Evolutionary conservation across 2,888 invertebrate species (phyloP).

Genomic region (Drosophila helvetica): DNA sequence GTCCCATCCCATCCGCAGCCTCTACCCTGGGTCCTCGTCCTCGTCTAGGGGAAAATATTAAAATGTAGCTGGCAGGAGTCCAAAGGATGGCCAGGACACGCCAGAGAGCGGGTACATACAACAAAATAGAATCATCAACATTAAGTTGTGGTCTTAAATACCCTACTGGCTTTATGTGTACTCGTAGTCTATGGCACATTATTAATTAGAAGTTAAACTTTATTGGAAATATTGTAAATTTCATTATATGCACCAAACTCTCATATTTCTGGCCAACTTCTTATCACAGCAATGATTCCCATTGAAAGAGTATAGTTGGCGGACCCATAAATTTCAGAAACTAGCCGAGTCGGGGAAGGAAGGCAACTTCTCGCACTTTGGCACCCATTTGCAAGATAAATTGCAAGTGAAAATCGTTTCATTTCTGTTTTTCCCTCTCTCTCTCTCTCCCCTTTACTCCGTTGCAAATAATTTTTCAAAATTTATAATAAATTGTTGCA

Average conservation of each 20-base stretch:
- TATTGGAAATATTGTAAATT: too few relatives aligned
- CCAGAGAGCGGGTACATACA: slow-evolving; percentile 21
- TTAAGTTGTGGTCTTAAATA: not conserved
- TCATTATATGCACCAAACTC: too few relatives aligned
- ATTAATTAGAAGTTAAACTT: too few relatives aligned
- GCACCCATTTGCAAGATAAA: slow-evolving; percentile 57
- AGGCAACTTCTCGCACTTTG: slow-evolving; percentile 37
- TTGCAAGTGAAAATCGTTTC: slow-evolving; percentile 29
- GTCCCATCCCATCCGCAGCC: not conserved
- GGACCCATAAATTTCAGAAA: slow-evolving; percentile 9
- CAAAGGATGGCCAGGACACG: slow-evolving; percentile 27
- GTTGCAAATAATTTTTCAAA: slow-evolving; percentile 14
- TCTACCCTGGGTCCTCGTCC: too few relatives aligned
- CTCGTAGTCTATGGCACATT: too few relatives aligned
- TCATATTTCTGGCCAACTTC: too few relatives aligned
- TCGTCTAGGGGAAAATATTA: slow-evolving; percentile 25
- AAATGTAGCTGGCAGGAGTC: slow-evolving; percentile 24
- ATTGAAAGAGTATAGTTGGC: not conserved
- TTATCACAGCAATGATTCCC: not conserved
- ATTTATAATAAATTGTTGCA: slow-evolving; percentile 18
- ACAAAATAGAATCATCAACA: slow-evolving; percentile 1
- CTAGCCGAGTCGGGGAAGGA: slow-evolving; percentile 2
- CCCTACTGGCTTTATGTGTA: too few relatives aligned
- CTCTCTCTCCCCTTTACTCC: slow-evolving; percentile 7
- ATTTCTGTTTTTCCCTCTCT: slow-evolving; percentile 12